Base-by-base conservation (phyloP, 2,888 invertebrate species). In the Lasiommata megera region DNA sequence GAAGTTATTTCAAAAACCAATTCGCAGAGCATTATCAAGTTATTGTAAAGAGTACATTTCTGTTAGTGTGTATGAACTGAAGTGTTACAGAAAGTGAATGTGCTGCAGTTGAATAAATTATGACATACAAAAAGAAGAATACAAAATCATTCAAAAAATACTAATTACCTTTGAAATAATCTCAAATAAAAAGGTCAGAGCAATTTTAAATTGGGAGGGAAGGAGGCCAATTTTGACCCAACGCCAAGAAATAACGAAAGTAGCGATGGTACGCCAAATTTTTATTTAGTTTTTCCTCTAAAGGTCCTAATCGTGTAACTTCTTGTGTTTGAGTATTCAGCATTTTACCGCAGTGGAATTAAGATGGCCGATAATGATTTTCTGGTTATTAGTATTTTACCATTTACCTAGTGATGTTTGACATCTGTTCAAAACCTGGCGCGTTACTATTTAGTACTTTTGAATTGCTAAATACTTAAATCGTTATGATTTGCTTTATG, bases 191-290 rank as follows among this genome's bases (percentile, higher is more conserved):
- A 23, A 47, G 1, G 36, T 36, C 5, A 18, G 3, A 18, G 12
- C 17, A 47, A 34, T 37, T 37, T 18, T 23, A 37, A 48, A 12
- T 36, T 12, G 18, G 3, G 18, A 23, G 18, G 5, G n/a, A 36
- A 40, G 51, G 18, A 37, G 34, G 31, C 18, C 36, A 31, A 36
- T 51, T 46, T 62, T 59, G 60, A 61, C 43, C 47, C 28, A 48
- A 51, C 60, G 61, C 58, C 63, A 65, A 58, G 57, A 59, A 47
- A 47, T 52, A 60, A 56, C 36, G 40, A 56, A 60, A 54, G 56
- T 56, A 52, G 43, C 58, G 50, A 36, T 48, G 56, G 55, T 54
- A 52, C 53, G 54, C 54, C 55, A 55, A 61, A 57, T 56, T 53
- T 40, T 44, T 48, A 54, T 51, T 57, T 50, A 28, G 34, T 38